Evolutionary conservation across 2,113 vertebrate genomes (phyloP).

Genomic region (Catharus bicknelli): DNA sequence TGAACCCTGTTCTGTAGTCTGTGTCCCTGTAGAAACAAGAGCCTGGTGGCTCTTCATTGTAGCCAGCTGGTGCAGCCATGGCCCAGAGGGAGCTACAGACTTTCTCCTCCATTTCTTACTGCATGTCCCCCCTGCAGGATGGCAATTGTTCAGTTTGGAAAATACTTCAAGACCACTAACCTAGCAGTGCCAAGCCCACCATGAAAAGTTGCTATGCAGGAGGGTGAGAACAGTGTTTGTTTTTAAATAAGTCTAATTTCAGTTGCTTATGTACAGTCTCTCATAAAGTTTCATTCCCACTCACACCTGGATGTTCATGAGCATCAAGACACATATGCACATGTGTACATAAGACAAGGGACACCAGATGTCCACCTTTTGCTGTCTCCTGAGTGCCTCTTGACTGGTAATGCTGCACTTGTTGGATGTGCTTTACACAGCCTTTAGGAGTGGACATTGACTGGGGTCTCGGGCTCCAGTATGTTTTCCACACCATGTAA

Average conservation of each 20-base stretch:
- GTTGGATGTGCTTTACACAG: rapidly evolving
- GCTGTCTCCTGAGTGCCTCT: background rate
- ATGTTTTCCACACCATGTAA: background rate
- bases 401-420: background rate
- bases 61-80: background rate
- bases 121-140: rapidly evolving
- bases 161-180: background rate
- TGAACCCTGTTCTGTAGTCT: background rate
- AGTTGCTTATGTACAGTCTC: background rate
- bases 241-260: background rate
- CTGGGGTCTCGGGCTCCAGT: background rate
- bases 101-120: background rate
- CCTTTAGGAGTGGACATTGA: background rate
- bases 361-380: background rate
- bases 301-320: background rate
- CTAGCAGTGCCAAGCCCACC: background rate
- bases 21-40: background rate
- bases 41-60: background rate
- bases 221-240: background rate
- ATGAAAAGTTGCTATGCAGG: rapidly evolving
- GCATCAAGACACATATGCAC: background rate
- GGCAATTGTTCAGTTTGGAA: background rate
- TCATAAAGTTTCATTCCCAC: background rate
- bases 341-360: background rate
- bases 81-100: background rate